These are phyloP conservation scores for Conchocele bisecta DNA, from an alignment of 2,888 invertebrate genomes.

Conservation along the genomic window DNA sequence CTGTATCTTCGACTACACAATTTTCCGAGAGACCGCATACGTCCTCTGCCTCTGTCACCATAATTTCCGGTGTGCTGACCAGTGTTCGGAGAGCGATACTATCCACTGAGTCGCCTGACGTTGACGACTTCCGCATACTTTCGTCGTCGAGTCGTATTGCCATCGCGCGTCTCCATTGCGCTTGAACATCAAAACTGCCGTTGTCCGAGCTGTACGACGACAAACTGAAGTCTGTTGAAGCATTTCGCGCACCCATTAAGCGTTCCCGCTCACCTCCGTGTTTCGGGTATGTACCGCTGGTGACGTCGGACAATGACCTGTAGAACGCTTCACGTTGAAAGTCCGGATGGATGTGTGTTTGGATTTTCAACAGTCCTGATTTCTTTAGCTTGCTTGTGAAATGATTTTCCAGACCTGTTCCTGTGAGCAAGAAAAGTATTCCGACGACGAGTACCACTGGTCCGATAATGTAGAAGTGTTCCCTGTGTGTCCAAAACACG, in stretches of 20 bases:
- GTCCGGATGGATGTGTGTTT: constrained; percentile 50
- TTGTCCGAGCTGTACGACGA: constrained; percentile 14
- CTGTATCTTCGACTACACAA: background rate
- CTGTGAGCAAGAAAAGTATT: constrained; percentile 27
- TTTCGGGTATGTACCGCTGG: background rate
- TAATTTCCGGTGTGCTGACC: constrained; percentile 2
- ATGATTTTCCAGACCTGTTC: constrained; percentile 26
- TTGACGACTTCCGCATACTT: background rate
- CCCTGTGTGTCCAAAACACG: constrained; percentile 31
- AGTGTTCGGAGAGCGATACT: background rate
- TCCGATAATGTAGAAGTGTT: constrained; percentile 35
- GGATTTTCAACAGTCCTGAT: constrained; percentile 6
- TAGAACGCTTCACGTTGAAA: constrained; percentile 18
- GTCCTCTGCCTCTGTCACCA: constrained; percentile 13
- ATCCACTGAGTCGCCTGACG: background rate
- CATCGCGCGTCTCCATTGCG: background rate
- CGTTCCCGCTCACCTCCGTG: background rate
- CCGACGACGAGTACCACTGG: constrained; percentile 25
- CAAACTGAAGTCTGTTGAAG: background rate
- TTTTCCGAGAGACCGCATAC: background rate
- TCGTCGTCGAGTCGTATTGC: background rate
- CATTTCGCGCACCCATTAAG: background rate
- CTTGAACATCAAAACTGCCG: background rate
- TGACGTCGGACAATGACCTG: background rate
- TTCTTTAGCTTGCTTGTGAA: constrained; percentile 23